Base-by-base conservation (phyloP, 2,888 invertebrate species). In the Drosophila algonquin region DNA sequence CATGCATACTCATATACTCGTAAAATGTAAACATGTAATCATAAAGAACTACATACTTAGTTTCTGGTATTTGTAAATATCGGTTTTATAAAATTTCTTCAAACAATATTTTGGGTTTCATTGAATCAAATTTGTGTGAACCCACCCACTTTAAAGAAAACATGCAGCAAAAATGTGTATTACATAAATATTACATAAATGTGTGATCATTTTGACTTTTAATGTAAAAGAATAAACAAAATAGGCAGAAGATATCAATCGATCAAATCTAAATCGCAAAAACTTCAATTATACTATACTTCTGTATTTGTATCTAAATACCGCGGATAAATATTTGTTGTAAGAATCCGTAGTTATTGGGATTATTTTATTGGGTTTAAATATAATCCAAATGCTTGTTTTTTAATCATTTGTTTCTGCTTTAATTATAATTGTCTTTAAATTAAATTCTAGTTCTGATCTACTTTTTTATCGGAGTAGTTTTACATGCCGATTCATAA, bases 51-150 rank as follows among this genome's bases (percentile, higher is more conserved):
- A 56, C 52, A 50, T 60, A 56, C 52, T 52, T 62, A 35, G 53
- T 64, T 63, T 84, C 81, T 81, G 79, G 83, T 85, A 89, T 90
- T 86, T 83, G 91, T 91, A 91, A 89, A 91, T 91, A 91, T 87
- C 86, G 82, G 79, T 81, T 82, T 68, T 80, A 81, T 78, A 76
- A 81, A 79, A 72, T 74, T 72, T 83, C 67, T 76, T 44, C 51
- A 45, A 51, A 67, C 50, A 54, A 60, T 30, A 59, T 59, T 77
- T 75, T 81, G 81, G 79, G 78, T 75, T 68, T 54, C 56, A 63
- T 70, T 60, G 64, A 80, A 82, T 82, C 58, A 68, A 81, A 75
- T 79, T 74, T 77, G 52, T 71, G 59, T 58, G 55, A 57, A 46
- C 73, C 73, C 63, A 45, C 51, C 71, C 68, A 68, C 48, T 51